A percentile compares a stretch with the other conserved stretches of the same genome.
Conservation (phyloP, 2,888 invertebrate genomes). For the Sphaerophoria rueppellii region DNA sequence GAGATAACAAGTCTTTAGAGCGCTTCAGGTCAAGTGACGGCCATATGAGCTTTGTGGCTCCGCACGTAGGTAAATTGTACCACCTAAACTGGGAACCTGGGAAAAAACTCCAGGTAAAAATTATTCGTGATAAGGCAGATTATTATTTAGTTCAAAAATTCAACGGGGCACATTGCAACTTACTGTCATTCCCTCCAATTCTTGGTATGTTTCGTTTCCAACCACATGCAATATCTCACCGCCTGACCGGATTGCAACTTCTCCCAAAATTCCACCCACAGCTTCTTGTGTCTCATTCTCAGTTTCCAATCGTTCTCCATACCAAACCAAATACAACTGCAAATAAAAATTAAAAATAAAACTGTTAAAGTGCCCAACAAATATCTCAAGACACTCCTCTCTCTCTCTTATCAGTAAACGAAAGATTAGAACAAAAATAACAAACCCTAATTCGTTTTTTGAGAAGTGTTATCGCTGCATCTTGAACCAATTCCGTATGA, state of each 20-base stretch:
- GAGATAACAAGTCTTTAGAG: too few relatives aligned
- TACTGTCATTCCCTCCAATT: slow-evolving; percentile 81
- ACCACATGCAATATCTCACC: slow-evolving; percentile 82
- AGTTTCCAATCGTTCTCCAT: slow-evolving; percentile 81
- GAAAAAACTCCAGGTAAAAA: too few relatives aligned
- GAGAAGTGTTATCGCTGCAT: slow-evolving; percentile 81
- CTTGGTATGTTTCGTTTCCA: slow-evolving; percentile 79
- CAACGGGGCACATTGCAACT: slow-evolving; percentile 37
- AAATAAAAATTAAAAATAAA: slow-evolving; percentile 42
- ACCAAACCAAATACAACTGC: slow-evolving; percentile 83
- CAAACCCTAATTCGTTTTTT: slow-evolving; percentile 83
- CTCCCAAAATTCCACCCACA: slow-evolving; percentile 82
- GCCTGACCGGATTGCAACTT: slow-evolving; percentile 82
- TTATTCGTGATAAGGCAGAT: too few relatives aligned
- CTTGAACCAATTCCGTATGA: slow-evolving; percentile 83
- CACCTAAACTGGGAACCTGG: too few relatives aligned
- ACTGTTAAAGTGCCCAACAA: not conserved
- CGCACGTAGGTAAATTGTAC: too few relatives aligned
- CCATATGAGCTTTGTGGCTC: too few relatives aligned
- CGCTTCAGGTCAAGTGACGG: too few relatives aligned
- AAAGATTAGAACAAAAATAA: slow-evolving; percentile 1
- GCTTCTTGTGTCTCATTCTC: slow-evolving; percentile 81
- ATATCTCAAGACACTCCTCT: not conserved
- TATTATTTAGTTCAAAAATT: too few relatives aligned
- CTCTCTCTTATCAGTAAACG: not conserved